phyloP scores from a whole-genome alignment of 2,888 invertebrate species.

The Pandemis corylana region DNA sequence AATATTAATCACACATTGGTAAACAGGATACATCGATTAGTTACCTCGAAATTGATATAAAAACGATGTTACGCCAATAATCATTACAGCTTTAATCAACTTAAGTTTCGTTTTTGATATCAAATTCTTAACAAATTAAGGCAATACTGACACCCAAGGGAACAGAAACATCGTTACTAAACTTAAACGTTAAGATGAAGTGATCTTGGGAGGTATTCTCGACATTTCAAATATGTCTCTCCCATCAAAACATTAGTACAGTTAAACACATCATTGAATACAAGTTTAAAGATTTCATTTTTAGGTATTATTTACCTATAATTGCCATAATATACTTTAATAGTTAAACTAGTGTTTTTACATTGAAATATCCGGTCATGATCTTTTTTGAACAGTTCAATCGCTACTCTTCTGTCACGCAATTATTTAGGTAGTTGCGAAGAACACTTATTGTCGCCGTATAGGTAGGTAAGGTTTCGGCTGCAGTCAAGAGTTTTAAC shows the following conservation, averaged over 20 bases:
- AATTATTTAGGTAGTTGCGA: background rate
- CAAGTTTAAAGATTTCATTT: conserved; percentile 1
- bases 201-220: conserved; percentile 66
- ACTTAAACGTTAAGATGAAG: conserved; percentile 44
- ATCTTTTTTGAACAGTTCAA: background rate
- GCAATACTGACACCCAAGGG: conserved; percentile 32
- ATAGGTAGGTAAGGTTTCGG: too few relatives aligned
- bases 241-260: conserved; percentile 45
- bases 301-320: conserved; percentile 6
- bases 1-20: conserved; percentile 33
- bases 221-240: conserved; percentile 56
- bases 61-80: conserved; percentile 46
- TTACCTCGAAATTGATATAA: conserved; percentile 59
- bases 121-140: conserved; percentile 53
- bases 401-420: background rate
- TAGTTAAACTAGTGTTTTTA: background rate
- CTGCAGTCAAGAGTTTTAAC: background rate
- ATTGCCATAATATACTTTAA: conserved; percentile 30
- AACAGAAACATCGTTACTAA: conserved; percentile 41
- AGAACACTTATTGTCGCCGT: background rate
- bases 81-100: background rate
- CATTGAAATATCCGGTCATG: background rate
- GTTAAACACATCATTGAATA: conserved; percentile 1
- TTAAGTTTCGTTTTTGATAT: conserved; percentile 55
- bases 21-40: conserved; percentile 36